Base-by-base conservation (phyloP, 23 tunicate species). In the Ciona savignyi region DNA sequence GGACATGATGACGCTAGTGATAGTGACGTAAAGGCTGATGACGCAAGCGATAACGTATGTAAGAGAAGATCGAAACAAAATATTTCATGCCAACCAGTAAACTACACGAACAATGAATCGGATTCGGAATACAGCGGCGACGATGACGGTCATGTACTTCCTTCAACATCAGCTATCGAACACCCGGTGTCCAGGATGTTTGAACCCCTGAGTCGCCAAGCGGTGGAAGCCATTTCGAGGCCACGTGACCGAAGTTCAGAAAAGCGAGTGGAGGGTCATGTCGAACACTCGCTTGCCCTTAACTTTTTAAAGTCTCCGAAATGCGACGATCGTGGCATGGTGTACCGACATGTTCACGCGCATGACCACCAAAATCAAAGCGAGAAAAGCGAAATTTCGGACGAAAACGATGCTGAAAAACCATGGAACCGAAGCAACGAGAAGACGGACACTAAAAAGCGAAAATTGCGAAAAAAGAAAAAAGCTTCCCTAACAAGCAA, bases 101-200 rank as follows among this genome's bases (percentile, higher is more conserved):
- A 42, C 9, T 42, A 42, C 72, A n/a, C 67, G 25, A 60, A 62
- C 11, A 22, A 33, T 3, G 64, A 60, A 23, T 74, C 78, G 48
- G 78, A 74, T 28, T 74, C 78, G 27, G 78, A 74, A 29, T 74
- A 74, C 67, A 74, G 78, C 68, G 78, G 78, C 49, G 78, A 74
- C 69, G 69, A 68, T 68, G 72, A 29, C 27, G 35, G 35, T 20
- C 23, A 26, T 4, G 72, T 68, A 4, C 22, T 68, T 4, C 29
- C 68, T 29, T 23, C 68, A 6, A 68, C 11, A 27, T 21, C 32
- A 2, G 61, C 2, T 2, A 60, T 42, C 1, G 25, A 30, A 2
- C 78, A 35, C 23, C 78, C 51, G 23, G 49, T 62, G 4, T 74
- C 78, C 24, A 68, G 78, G 32, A 74, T 74, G 35, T 74, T 74